These are phyloP conservation scores for Tachina lurida DNA, from an alignment of 2,888 invertebrate genomes.

Conservation along the genomic window DNA sequence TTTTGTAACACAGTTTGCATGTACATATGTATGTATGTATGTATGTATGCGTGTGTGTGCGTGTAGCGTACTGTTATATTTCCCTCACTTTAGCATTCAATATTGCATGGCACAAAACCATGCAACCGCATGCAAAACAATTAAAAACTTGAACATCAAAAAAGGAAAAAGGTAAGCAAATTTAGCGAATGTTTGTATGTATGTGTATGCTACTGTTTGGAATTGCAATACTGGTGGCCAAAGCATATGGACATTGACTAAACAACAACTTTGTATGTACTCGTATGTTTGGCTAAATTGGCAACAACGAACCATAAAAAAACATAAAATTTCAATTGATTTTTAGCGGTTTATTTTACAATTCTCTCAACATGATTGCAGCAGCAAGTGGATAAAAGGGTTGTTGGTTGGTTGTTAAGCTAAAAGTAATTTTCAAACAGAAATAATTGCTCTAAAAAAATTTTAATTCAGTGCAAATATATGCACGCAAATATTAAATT, in stretches of 20 bases:
- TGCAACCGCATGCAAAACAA: slow-evolving; percentile 65
- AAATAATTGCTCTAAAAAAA: too few relatives aligned
- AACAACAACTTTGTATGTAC: background rate
- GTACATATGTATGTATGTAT: background rate
- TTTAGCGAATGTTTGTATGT: background rate
- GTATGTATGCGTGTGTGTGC: background rate
- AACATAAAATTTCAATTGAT: slow-evolving; percentile 43
- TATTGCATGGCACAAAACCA: slow-evolving; percentile 28
- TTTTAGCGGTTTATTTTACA: slow-evolving; percentile 55
- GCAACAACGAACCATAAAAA: background rate
- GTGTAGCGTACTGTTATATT: slow-evolving; percentile 17
- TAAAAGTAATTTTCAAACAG: background rate
- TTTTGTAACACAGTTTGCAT: background rate
- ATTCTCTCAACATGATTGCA: slow-evolving; percentile 14
- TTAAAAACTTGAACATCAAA: slow-evolving; percentile 57
- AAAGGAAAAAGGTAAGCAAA: slow-evolving; percentile 6
- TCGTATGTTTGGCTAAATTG: slow-evolving; percentile 20
- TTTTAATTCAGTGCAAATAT: too few relatives aligned
- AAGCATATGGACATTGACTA: slow-evolving; percentile 24
- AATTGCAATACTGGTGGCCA: slow-evolving; percentile 4
- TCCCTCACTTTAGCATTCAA: slow-evolving; percentile 23
- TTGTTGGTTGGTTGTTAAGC: background rate
- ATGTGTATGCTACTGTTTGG: background rate
- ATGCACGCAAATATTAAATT: too few relatives aligned
- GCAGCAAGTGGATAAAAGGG: background rate